These are phyloP conservation scores for Trachythela sp. DNA, from an alignment of 64 coral and sea anemone species.

Conservation along the genomic window DNA sequence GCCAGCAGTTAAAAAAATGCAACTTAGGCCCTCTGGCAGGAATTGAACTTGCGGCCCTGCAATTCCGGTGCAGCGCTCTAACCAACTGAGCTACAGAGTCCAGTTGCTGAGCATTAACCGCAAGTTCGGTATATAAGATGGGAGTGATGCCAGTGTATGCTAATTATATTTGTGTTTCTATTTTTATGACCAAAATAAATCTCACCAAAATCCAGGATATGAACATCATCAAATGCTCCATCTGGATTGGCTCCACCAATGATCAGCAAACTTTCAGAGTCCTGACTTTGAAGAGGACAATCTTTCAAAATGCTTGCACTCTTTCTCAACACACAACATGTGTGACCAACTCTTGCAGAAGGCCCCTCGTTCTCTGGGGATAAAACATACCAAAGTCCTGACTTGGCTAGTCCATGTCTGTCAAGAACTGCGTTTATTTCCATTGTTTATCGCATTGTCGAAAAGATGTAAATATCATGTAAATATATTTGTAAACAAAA, in stretches of 20 bases:
- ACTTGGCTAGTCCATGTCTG: constrained; percentile 45
- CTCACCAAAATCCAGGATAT: constrained; percentile 71
- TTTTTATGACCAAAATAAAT: neutral
- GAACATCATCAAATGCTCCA: constrained; percentile 81
- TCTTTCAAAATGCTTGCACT: constrained; percentile 27
- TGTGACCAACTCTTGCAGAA: constrained; percentile 85
- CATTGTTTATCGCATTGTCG: constrained; percentile 42
- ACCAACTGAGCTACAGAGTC: too few species aligned
- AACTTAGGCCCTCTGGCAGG: too few species aligned
- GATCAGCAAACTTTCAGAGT: constrained; percentile 46
- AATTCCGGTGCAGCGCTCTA: too few species aligned
- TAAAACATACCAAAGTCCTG: constrained; percentile 83
- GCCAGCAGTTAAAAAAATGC: too few species aligned
- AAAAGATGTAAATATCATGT: neutral
- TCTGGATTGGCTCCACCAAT: constrained; percentile 95
- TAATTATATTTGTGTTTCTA: too few species aligned
- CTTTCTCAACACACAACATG: constrained; percentile 20
- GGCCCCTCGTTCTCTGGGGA: constrained; percentile 86
- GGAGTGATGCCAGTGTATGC: too few species aligned
- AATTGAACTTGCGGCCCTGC: too few species aligned
- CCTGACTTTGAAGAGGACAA: neutral
- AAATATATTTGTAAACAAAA: constrained; percentile 7
- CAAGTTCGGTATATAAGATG: too few species aligned
- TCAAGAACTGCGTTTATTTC: constrained; percentile 93
- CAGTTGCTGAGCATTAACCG: too few species aligned